Percentiles rank a stretch among this genome's conserved stretches.
phyloP scores from a whole-genome alignment of 2,113 vertebrate genomes.

The Terrapene triunguis region DNA sequence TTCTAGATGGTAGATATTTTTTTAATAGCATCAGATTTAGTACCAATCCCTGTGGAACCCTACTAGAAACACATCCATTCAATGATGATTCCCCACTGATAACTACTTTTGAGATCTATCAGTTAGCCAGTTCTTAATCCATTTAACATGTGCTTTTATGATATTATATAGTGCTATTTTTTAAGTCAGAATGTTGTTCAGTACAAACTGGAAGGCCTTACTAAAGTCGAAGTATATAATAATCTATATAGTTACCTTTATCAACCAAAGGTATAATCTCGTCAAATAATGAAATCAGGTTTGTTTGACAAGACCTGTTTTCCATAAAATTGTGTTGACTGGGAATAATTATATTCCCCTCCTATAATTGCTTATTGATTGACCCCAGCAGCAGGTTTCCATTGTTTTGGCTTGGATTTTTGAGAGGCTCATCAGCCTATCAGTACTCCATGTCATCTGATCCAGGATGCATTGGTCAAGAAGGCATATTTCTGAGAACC shows the following conservation, averaged over 20 bases:
- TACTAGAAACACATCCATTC: too few relatives aligned
- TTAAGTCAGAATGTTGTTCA: not conserved
- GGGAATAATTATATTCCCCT: not conserved
- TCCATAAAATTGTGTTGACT: not conserved
- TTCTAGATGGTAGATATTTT: not conserved
- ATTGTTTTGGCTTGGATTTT: not conserved
- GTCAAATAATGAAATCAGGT: not conserved
- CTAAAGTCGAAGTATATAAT: not conserved
- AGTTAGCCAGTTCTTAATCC: not conserved
- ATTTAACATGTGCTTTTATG: not conserved
- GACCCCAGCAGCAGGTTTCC: not conserved
- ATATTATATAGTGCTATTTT: not conserved
- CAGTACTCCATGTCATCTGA: not conserved
- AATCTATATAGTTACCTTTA: not conserved
- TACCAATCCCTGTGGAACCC: not conserved
- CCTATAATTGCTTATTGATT: not conserved
- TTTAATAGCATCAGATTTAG: not conserved
- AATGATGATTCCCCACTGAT: not conserved
- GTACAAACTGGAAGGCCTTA: not conserved
- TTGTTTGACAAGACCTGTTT: not conserved
- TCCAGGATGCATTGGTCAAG: not conserved
- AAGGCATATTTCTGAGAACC: not conserved
- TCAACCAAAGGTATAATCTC: not conserved
- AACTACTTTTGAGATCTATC: not conserved
- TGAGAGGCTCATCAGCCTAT: not conserved